These are phyloP conservation scores for Bucorvus abyssinicus DNA, from an alignment of 2,797 vertebrate species.

Conservation along the genomic window DNA sequence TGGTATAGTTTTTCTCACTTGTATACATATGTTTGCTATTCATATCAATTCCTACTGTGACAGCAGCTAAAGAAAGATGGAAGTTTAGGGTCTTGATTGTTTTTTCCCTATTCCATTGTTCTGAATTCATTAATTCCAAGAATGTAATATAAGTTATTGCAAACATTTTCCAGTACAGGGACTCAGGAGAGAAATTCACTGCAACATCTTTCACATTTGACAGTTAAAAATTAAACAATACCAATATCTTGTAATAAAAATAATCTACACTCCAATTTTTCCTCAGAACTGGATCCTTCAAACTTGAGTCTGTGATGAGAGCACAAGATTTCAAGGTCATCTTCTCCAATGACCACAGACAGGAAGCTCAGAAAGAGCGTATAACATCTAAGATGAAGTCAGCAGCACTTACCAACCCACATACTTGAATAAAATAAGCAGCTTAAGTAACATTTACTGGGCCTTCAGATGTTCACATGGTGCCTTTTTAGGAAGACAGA, in stretches of 20 bases:
- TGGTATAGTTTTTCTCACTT: neutral
- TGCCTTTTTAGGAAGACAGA: neutral
- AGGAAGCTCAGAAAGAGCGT: neutral
- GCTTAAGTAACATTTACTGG: neutral
- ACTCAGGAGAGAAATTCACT: neutral
- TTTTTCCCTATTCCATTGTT: neutral
- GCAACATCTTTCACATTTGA: neutral
- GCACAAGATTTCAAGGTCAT: neutral
- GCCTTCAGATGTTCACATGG: neutral
- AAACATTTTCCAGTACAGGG: neutral
- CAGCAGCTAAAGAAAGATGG: neutral
- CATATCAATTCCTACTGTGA: neutral
- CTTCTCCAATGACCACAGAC: neutral
- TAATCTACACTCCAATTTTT: neutral
- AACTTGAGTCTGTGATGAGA: neutral
- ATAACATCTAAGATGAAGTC: neutral
- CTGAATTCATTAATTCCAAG: neutral
- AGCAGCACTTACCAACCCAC: neutral
- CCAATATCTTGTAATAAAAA: neutral
- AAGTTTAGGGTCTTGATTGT: neutral
- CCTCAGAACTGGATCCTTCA: neutral
- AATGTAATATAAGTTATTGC: neutral
- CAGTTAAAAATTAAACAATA: constrained; percentile 11
- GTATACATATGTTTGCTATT: neutral
- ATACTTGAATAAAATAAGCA: neutral